A percentile compares a stretch with the other conserved stretches of the same genome.
These are phyloP conservation scores for Amblyornis subalaris DNA, from an alignment of 2,113 vertebrate species.

Conservation along the genomic window DNA sequence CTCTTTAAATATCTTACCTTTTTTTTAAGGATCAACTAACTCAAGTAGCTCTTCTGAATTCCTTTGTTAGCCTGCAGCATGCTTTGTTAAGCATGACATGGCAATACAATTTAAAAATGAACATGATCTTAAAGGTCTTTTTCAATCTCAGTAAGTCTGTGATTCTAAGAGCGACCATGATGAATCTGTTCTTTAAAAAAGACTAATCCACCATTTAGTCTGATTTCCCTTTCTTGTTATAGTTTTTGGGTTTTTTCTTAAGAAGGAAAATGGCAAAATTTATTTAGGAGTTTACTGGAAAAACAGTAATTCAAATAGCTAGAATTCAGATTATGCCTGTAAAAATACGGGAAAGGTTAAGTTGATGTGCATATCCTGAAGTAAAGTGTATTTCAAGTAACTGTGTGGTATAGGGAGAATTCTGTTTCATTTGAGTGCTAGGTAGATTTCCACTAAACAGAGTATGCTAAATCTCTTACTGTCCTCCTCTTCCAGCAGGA, in stretches of 20 bases:
- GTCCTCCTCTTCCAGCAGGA: neutral
- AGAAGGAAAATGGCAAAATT: neutral
- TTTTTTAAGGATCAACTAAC: neutral
- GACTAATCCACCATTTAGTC: neutral
- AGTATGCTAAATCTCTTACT: neutral
- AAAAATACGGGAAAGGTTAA: neutral
- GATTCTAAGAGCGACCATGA: neutral
- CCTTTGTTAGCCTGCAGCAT: constrained; percentile 4
- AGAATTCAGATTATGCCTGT: neutral
- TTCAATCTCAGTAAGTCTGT: neutral
- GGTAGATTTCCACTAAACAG: neutral
- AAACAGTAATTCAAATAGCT: neutral
- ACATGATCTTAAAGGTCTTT: neutral
- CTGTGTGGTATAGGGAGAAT: neutral
- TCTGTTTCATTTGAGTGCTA: neutral
- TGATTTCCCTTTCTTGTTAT: neutral
- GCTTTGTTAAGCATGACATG: constrained; percentile 24
- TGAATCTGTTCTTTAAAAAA: neutral
- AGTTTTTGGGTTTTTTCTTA: neutral
- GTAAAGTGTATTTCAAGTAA: neutral
- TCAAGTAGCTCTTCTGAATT: neutral
- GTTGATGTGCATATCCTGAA: neutral
- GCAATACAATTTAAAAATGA: neutral
- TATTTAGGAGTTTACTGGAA: neutral
- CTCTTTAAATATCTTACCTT: neutral